phyloP scores from a whole-genome alignment of 2,888 invertebrate species.

The Drosophila suboccidentalis region DNA sequence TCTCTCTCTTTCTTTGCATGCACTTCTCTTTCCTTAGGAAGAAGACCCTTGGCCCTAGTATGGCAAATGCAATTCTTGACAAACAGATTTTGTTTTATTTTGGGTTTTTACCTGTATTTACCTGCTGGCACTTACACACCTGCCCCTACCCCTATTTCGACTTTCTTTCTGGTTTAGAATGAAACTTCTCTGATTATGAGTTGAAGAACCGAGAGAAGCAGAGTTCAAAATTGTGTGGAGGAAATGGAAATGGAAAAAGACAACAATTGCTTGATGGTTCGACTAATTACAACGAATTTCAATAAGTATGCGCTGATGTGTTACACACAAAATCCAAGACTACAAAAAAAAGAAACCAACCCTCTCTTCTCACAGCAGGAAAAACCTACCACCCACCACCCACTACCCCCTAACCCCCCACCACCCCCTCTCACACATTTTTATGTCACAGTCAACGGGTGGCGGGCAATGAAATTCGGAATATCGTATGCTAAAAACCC shows the following conservation, averaged over 20 bases:
- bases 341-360: conserved; percentile 1
- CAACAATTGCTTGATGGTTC: conserved; percentile 25
- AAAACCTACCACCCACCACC: not conserved
- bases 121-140: conserved; percentile 21
- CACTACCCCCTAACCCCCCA: not conserved
- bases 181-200: not conserved
- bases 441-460: conserved; percentile 7
- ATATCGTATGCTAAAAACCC: not conserved
- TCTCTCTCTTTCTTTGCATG: not conserved
- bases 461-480: not conserved
- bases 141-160: conserved; percentile 14
- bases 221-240: not conserved
- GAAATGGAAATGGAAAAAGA: not conserved
- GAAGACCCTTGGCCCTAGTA: conserved; percentile 1
- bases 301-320: conserved; percentile 59
- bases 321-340: not conserved
- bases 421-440: too few species aligned
- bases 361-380: conserved; percentile 2
- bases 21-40: not conserved
- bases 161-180: not conserved
- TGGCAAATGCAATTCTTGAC: conserved; percentile 8
- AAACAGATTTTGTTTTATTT: not conserved
- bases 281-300: conserved; percentile 49
- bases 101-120: conserved; percentile 24
- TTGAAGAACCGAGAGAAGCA: not conserved